Evolutionary conservation across 2,113 vertebrate species (phyloP).

Genomic region (Brachirus orientalis): DNA sequence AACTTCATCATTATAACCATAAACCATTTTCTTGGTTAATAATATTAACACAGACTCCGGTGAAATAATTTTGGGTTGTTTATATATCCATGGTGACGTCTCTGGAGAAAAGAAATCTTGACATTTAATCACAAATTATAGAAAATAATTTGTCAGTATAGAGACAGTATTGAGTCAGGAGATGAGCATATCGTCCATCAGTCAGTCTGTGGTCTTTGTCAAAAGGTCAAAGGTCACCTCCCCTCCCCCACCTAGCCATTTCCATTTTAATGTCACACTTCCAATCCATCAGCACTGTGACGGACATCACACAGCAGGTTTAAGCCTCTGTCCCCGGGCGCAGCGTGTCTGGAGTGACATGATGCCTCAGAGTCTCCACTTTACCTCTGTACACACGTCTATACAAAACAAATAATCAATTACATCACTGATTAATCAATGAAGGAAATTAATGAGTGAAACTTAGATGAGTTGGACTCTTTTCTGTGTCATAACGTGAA

Average conservation of each 20-base stretch:
- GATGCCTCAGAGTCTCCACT: not conserved
- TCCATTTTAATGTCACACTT: constrained; percentile 99
- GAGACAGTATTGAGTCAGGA: too few species aligned
- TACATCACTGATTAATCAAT: constrained; percentile 62
- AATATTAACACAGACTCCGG: too few species aligned
- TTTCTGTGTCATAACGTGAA: not conserved
- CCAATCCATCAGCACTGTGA: constrained; percentile 96
- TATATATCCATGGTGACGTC: too few species aligned
- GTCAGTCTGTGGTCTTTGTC: constrained; percentile 83
- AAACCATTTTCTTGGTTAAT: too few species aligned
- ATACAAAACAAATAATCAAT: not conserved
- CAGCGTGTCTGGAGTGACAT: not conserved
- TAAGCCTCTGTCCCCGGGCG: constrained; percentile 87
- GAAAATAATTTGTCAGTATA: not conserved
- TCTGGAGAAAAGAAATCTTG: not conserved
- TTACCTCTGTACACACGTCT: too few species aligned
- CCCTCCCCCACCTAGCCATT: constrained; percentile 90
- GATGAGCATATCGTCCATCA: not conserved
- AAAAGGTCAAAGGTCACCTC: constrained; percentile 88
- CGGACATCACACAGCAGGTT: constrained; percentile 92
- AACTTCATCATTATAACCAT: too few species aligned
- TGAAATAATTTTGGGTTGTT: too few species aligned
- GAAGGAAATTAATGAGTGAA: not conserved
- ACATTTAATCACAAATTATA: not conserved
- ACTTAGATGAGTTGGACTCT: not conserved